Percentiles rank a stretch among this genome's conserved stretches.
Evolutionary conservation across 2,113 vertebrate genomes (phyloP).

Genomic region (Cynopterus brachyotis): DNA sequence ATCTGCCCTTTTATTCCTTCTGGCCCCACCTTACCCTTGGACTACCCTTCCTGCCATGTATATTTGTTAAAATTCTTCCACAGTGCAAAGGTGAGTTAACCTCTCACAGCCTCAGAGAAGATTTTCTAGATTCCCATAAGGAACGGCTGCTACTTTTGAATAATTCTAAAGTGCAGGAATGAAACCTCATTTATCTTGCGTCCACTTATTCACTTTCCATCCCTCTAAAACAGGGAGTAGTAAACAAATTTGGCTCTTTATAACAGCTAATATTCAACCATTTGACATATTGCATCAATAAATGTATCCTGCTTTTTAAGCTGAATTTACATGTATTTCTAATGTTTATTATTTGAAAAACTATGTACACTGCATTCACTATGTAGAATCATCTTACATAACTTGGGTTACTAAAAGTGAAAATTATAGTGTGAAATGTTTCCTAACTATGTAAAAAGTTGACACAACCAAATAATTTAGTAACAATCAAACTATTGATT

Average conservation of each 20-base stretch:
- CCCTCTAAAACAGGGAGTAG: neutral
- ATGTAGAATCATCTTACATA: neutral
- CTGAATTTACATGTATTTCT: neutral
- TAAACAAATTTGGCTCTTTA: neutral
- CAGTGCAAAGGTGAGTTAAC: neutral
- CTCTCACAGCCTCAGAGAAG: neutral
- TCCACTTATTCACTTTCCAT: neutral
- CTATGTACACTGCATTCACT: neutral
- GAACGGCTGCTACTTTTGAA: neutral
- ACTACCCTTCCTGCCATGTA: rapidly evolving
- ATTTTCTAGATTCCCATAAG: neutral
- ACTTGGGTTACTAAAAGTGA: neutral
- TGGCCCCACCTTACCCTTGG: neutral
- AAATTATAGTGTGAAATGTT: neutral
- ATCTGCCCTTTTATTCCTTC: neutral
- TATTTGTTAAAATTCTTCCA: neutral
- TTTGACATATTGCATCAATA: neutral
- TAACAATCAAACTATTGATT: neutral
- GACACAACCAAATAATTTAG: neutral
- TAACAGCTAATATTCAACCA: neutral
- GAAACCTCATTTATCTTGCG: neutral
- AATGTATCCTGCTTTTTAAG: neutral
- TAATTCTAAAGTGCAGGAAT: neutral
- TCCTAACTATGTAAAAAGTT: neutral
- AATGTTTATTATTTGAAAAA: neutral